Percentiles rank a stretch among this genome's conserved stretches.
Evolutionary conservation across 2,797 vertebrate species (phyloP).

Genomic region (Loriculus beryllinus): DNA sequence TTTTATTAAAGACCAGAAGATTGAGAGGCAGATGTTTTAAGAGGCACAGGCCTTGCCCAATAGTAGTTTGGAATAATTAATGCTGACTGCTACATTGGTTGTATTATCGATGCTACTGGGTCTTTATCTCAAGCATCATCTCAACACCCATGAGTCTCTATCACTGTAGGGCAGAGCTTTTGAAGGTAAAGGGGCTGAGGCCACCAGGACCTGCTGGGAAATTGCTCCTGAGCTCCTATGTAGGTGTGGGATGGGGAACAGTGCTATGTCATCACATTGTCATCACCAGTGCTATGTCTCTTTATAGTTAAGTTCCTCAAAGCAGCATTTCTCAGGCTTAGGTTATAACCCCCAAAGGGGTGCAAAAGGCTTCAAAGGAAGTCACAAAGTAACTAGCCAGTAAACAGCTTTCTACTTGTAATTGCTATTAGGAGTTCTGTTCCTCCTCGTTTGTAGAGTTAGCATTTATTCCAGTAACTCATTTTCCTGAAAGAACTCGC

Average conservation of each 20-base stretch:
- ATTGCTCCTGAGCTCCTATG: not conserved
- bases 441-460: conserved; percentile 32
- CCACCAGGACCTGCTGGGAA: conserved; percentile 34
- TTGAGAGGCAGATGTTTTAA: conserved; percentile 13
- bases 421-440: not conserved
- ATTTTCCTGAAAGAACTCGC: conserved; percentile 23
- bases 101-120: conserved; percentile 11
- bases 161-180: conserved; percentile 43
- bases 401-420: conserved; percentile 26
- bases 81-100: conserved; percentile 46
- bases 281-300: not conserved
- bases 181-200: conserved; percentile 25
- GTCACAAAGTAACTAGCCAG: conserved; percentile 19
- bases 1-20: conserved; percentile 50
- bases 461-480: conserved; percentile 20
- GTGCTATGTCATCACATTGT: conserved; percentile 4
- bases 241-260: conserved; percentile 35
- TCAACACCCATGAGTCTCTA: not conserved
- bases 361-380: conserved; percentile 46
- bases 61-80: conserved; percentile 39
- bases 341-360: conserved; percentile 20
- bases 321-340: conserved; percentile 26
- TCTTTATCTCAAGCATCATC: conserved; percentile 43
- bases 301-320: conserved; percentile 31
- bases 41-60: not conserved